Conservation (phyloP, 2,888 invertebrate species). For the Reticulitermes lucifugus region DNA sequence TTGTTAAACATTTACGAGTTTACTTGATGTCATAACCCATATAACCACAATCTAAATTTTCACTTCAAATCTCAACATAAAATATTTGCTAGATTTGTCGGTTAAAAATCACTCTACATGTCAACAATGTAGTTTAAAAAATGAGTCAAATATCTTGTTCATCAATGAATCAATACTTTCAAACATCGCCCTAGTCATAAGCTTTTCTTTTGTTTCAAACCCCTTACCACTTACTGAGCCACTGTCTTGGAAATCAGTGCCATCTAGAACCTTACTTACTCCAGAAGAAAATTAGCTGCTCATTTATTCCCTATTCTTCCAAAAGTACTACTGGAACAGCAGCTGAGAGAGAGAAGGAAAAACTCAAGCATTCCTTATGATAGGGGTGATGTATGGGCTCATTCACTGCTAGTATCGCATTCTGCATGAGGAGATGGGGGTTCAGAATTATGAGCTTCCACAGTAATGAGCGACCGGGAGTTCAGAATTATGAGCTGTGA, state of each 20-base stretch:
- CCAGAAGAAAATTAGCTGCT: slow-evolving; percentile 23
- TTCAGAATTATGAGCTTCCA: no score
- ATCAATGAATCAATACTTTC: neutral
- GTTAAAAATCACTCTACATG: no score
- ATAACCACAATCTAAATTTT: no score
- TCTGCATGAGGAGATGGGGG: no score
- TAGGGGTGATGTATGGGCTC: neutral
- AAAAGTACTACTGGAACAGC: neutral
- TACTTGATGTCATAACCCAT: no score
- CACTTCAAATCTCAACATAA: no score
- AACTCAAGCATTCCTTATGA: neutral
- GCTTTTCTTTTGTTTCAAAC: neutral
- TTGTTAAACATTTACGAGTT: no score
- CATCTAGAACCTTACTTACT: neutral
- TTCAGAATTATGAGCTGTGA: no score
- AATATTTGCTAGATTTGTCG: no score
- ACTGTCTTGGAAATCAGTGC: neutral
- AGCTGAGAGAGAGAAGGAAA: neutral
- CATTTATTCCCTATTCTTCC: slow-evolving; percentile 30
- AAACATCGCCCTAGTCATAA: neutral
- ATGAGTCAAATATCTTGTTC: neutral
- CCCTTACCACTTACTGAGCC: neutral
- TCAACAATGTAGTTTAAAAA: no score
- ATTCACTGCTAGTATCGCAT: slow-evolving; percentile 1
- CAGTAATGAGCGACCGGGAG: no score